These are phyloP conservation scores for Sardina pilchardus DNA, from an alignment of 2,113 vertebrate genomes.

Conservation along the genomic window DNA sequence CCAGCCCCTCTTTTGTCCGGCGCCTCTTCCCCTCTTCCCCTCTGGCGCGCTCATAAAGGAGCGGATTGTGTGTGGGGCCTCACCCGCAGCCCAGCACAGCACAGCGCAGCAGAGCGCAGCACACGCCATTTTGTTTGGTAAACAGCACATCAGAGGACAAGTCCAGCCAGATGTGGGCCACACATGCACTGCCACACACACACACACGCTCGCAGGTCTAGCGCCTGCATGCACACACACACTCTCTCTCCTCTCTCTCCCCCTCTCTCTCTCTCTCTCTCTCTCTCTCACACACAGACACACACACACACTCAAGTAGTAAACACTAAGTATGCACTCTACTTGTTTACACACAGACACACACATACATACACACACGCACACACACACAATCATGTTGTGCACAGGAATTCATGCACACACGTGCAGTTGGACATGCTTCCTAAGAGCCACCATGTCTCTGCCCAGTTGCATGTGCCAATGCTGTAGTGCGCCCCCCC, in stretches of 20 bases:
- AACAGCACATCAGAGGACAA: background rate
- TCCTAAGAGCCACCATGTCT: background rate
- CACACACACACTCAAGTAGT: background rate
- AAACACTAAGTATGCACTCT: too few species aligned
- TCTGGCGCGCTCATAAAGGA: background rate
- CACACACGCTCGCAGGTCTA: too few species aligned
- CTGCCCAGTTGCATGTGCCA: background rate
- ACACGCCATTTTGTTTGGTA: conserved; percentile 4
- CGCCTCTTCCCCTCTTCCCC: background rate
- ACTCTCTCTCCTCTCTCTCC: too few species aligned
- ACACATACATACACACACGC: background rate
- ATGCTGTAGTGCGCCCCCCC: background rate
- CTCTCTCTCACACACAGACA: background rate
- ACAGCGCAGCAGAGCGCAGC: background rate
- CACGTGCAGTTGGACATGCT: background rate
- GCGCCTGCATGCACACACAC: background rate
- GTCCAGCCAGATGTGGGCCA: background rate
- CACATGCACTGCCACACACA: background rate
- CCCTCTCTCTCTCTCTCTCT: background rate
- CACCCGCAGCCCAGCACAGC: background rate
- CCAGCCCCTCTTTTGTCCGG: background rate
- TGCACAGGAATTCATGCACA: background rate
- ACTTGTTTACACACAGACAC: background rate
- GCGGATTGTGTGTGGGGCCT: background rate
- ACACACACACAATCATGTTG: background rate